Base-by-base conservation (phyloP, 2,888 invertebrate species). In the Dorcus hopei region DNA sequence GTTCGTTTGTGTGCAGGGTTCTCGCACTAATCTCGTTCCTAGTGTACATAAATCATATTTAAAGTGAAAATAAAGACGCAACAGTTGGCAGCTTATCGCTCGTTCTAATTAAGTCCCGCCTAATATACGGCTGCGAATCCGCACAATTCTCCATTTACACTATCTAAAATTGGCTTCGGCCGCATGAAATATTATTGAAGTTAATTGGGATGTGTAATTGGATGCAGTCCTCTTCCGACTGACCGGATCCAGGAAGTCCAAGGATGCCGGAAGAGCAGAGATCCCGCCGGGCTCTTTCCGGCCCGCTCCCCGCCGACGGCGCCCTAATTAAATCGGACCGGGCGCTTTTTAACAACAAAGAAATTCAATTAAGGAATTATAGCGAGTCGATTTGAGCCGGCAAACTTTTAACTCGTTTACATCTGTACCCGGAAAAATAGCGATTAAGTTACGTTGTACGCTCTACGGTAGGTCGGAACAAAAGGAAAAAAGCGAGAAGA, bases 321-420 rank as follows among this genome's bases (percentile, higher is more conserved):
- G 54, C 60, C 59, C 61, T 66, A 66, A 66, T 66, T 66, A 65
- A 66, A 65, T 66, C 63, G 60, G 54, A 61, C 59, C 53, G 61
- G 62, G 59, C 56, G 51, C 51, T 59, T 59, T 58, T 63, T 56
- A 58, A 58, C 60, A 64, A 64, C 64, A 62, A 66, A 66, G 65
- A 65, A 65, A 65, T 63, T 66, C 66, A 63, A 66, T 66, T 66
- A 65, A 58, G 62, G 61, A 65, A 65, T 65, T 64, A 64, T 63
- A 54, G 48, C 54, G 48, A 47, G 47, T 38, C 47, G 47, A 39
- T 48, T 54, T 48, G 23, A 54, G 48, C 48, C 38, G 41, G 49
- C 49, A 53, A 50, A 49, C 58, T 49, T 58, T 48, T 58, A 58
- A 52, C 57, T 52, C 57, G 53, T 58, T 58, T 58, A 52, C 57